Evolutionary conservation across 2,888 invertebrate species (phyloP), one percentile per base, ranked within the genome.

Genomic region (Syrista parreyssii): DNA sequence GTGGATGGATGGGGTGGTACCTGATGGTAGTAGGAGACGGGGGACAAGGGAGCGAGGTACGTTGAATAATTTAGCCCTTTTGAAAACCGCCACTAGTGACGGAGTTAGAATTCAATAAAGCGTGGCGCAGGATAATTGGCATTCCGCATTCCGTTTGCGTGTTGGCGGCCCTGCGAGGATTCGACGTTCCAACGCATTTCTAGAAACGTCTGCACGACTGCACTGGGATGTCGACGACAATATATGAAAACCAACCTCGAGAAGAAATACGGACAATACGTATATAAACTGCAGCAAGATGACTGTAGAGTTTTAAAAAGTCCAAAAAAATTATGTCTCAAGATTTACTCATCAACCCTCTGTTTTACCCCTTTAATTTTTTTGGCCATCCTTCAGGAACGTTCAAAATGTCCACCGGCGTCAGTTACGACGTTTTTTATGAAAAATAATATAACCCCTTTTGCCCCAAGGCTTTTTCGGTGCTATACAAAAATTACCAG

Each of bases 81-180:
- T 74, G 68, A 78, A 76, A 77, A 76, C 76, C 40, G 69, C 68
- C 68, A 55, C 32, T 73, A 73, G 73, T 74, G 68, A 68, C 68
- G 71, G 77, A 79, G 81, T 75, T 80, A 73, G 77, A 82, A 79
- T 82, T 81, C 81, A 81, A 81, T 81, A 80, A 77, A 81, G 78
- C 79, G 76, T 68, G 72, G 72, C 80, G 75, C 77, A 40, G 74
- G 78, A 78, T 81, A 80, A 84, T 82, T 84, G 84, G 78, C 84
- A 83, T 85, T 86, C 83, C 79, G 81, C 82, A 85, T 86, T 83
- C 86, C 79, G 81, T 82, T 84, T 83, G 81, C 81, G 79, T 80
- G 80, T 79, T 80, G 36, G 75, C 73, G 76, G 78, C 78, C 81
- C 75, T 82, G 80, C 80, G 80, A 71, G 79, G 79, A 81, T 80